phyloP scores from a whole-genome alignment of 2,888 invertebrate species.

The Ramazzottius varieornatus region DNA sequence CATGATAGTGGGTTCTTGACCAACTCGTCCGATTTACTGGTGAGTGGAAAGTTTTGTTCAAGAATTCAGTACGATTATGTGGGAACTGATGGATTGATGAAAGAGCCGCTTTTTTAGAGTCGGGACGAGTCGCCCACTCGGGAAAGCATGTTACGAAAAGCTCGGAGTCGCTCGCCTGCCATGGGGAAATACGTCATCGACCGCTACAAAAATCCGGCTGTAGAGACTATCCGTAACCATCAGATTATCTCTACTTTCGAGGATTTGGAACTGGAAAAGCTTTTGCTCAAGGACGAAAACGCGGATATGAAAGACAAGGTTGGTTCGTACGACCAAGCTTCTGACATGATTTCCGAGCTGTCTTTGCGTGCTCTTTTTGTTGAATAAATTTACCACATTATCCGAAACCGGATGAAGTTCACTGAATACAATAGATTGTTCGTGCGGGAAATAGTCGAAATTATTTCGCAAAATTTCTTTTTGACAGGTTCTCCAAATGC shows the following conservation, averaged over 20 bases:
- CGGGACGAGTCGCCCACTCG: neutral
- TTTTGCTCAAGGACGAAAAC: neutral
- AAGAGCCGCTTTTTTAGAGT: neutral
- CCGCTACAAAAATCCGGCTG: neutral
- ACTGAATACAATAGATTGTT: too few relatives aligned
- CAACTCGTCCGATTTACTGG: neutral
- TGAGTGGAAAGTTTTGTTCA: neutral
- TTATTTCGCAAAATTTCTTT: too few relatives aligned
- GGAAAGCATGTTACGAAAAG: neutral
- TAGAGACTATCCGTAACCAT: neutral
- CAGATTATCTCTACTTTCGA: neutral
- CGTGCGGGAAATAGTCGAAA: too few relatives aligned
- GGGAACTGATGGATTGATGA: too few relatives aligned
- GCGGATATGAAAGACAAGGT: neutral
- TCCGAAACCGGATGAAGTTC: neutral
- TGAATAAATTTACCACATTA: neutral
- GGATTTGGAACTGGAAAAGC: neutral
- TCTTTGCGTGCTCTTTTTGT: neutral
- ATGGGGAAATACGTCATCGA: neutral
- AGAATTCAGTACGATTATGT: neutral
- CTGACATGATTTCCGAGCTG: too few relatives aligned
- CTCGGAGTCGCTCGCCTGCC: neutral
- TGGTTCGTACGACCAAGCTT: too few relatives aligned
- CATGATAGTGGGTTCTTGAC: neutral
- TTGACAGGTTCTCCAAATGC: neutral